These are phyloP conservation scores for Hoplodrina ambigua DNA, from an alignment of 2,888 invertebrate genomes.

Conservation along the genomic window DNA sequence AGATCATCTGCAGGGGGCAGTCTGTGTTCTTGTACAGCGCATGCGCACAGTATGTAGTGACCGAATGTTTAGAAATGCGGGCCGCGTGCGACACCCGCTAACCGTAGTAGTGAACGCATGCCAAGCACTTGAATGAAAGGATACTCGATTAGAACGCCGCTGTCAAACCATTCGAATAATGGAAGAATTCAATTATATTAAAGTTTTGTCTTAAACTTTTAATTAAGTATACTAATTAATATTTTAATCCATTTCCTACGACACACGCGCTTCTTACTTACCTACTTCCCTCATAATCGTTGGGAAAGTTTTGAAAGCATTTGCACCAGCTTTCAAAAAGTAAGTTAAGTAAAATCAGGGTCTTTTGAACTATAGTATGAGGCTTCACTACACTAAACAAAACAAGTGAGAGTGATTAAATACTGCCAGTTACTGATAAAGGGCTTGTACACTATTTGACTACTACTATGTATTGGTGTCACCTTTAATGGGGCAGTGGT, in stretches of 20 bases:
- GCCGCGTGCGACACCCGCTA: slow-evolving; percentile 42
- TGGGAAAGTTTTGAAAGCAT: not conserved
- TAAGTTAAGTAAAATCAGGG: not conserved
- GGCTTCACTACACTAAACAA: no score
- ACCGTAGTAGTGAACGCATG: slow-evolving; percentile 27
- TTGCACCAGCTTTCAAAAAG: not conserved
- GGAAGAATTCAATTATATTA: slow-evolving; percentile 5
- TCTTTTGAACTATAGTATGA: not conserved
- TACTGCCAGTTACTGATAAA: slow-evolving; percentile 6
- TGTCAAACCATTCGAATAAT: slow-evolving; percentile 16
- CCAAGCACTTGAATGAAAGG: slow-evolving; percentile 44
- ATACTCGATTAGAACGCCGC: slow-evolving; percentile 47
- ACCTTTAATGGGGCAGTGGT: slow-evolving; percentile 46
- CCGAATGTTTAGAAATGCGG: slow-evolving; percentile 45
- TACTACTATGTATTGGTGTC: slow-evolving; percentile 21
- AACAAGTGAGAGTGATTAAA: not conserved
- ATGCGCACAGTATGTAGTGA: slow-evolving; percentile 30
- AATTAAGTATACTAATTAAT: slow-evolving; percentile 2
- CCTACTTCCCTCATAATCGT: not conserved
- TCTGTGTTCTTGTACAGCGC: slow-evolving; percentile 1
- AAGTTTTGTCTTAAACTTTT: slow-evolving; percentile 3
- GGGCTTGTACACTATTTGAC: slow-evolving; percentile 3
- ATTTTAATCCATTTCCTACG: not conserved
- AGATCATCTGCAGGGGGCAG: slow-evolving; percentile 23
- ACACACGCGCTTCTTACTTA: not conserved